These are phyloP conservation scores for Phenacoccus solenopsis DNA, from an alignment of 1,140 invertebrate species.

Conservation along the genomic window DNA sequence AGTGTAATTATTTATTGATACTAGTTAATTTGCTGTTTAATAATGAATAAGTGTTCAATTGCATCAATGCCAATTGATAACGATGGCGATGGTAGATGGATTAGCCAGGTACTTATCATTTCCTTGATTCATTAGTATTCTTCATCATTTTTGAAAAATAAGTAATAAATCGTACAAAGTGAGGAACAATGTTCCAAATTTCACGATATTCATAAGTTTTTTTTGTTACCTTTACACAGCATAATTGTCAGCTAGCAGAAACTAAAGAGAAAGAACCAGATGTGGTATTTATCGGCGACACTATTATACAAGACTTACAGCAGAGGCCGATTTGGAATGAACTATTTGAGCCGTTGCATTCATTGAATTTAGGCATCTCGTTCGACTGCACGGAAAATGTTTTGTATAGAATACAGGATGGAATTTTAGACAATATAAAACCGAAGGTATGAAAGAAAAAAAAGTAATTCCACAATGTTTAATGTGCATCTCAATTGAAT, in stretches of 20 bases:
- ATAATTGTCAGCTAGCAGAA: conserved; percentile 65
- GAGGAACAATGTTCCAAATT: not conserved
- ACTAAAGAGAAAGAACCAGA: conserved; percentile 76
- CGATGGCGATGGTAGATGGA: conserved; percentile 21
- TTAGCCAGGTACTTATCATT: conserved; percentile 19
- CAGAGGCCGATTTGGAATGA: conserved; percentile 71
- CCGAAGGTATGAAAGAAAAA: conserved; percentile 81
- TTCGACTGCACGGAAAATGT: conserved; percentile 77
- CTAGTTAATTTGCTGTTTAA: too few species aligned
- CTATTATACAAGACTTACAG: conserved; percentile 59
- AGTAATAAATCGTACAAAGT: not conserved
- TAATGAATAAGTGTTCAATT: conserved; percentile 19
- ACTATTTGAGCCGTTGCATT: conserved; percentile 58
- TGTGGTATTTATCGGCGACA: conserved; percentile 79
- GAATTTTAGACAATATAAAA: conserved; percentile 72
- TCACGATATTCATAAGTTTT: too few species aligned
- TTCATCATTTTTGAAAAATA: not conserved
- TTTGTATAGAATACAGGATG: conserved; percentile 75
- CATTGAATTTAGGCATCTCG: conserved; percentile 80
- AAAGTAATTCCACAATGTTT: too few species aligned
- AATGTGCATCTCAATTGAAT: too few species aligned
- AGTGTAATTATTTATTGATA: too few species aligned
- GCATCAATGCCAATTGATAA: conserved; percentile 18
- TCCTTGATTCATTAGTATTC: not conserved
- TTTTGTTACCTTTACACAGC: conserved; percentile 41